phyloP scores from a whole-genome alignment of 2,797 vertebrate species.

The Sus cebifrons region DNA sequence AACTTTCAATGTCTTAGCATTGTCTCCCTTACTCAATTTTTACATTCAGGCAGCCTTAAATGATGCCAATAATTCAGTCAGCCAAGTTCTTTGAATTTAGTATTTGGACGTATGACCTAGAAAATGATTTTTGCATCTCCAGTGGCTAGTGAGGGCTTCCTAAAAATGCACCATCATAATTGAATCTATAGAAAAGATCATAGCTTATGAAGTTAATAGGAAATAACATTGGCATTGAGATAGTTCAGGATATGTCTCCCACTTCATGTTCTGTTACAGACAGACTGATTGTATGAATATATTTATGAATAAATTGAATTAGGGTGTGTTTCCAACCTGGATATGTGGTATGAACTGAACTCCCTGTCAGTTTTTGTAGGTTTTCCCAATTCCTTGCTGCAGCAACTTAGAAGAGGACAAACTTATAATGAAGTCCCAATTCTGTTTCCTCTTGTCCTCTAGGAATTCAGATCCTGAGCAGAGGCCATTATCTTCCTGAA shows the following conservation, averaged over 20 bases:
- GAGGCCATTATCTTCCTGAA: constrained; percentile 82
- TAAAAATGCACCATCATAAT: constrained; percentile 24
- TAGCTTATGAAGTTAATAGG: neutral
- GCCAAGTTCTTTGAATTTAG: constrained; percentile 34
- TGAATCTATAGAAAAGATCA: constrained; percentile 33
- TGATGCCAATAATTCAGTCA: neutral
- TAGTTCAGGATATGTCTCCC: neutral
- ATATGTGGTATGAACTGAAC: constrained; percentile 56
- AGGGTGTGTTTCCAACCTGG: constrained; percentile 17
- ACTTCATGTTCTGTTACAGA: neutral
- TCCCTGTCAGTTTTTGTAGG: constrained; percentile 25
- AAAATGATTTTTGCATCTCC: neutral
- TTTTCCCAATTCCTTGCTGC: constrained; percentile 68
- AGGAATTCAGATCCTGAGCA: constrained; percentile 80
- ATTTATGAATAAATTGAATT: neutral
- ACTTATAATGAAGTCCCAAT: constrained; percentile 83
- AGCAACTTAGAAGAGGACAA: constrained; percentile 40
- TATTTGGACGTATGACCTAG: constrained; percentile 32
- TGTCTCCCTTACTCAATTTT: constrained; percentile 26
- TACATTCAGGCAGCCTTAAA: constrained; percentile 43
- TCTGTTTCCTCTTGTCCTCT: constrained; percentile 55
- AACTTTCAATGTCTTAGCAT: neutral
- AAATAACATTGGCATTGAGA: constrained; percentile 51
- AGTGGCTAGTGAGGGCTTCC: neutral
- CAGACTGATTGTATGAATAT: neutral